Percentiles rank a stretch among this genome's conserved stretches.
Conservation (phyloP, 2,888 invertebrate genomes). For the Amaurobius ferox region DNA sequence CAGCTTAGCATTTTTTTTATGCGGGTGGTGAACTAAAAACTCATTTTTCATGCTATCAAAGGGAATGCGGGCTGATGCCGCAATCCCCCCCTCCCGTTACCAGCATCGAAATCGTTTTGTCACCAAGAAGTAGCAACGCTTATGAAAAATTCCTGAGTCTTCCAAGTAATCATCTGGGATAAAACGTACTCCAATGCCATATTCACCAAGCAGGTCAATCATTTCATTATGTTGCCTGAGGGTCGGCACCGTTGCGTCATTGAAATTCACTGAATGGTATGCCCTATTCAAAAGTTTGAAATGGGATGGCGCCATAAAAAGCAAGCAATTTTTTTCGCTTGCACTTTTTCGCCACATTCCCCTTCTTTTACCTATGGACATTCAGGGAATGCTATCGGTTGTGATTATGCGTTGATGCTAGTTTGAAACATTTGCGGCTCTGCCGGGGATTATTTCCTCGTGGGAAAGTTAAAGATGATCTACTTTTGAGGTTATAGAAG, state of each 20-base stretch:
- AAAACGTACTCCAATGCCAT: conserved; percentile 17
- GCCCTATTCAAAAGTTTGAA: conserved; percentile 40
- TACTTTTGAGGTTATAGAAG: not conserved
- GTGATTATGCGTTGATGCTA: conserved; percentile 26
- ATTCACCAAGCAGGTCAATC: conserved; percentile 22
- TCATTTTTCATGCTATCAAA: not conserved
- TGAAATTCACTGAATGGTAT: conserved; percentile 49
- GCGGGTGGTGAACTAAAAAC: not conserved
- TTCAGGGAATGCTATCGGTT: conserved; percentile 21
- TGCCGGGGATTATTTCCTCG: conserved; percentile 32
- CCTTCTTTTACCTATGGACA: conserved; percentile 9
- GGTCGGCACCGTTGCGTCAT: conserved; percentile 52
- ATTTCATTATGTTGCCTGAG: conserved; percentile 55
- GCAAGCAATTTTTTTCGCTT: conserved; percentile 24
- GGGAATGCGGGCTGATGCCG: not conserved
- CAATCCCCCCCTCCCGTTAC: too few species aligned
- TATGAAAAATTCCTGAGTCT: not conserved
- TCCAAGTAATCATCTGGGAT: not conserved
- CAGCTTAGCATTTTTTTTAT: too few species aligned
- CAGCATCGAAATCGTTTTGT: not conserved
- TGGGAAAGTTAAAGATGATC: conserved; percentile 62
- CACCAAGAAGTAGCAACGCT: not conserved
- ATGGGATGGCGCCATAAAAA: conserved; percentile 45
- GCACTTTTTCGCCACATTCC: not conserved
- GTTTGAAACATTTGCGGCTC: conserved; percentile 29